phyloP scores from a whole-genome alignment of 2,797 vertebrate species.

The Centroberyx gerrardi region DNA sequence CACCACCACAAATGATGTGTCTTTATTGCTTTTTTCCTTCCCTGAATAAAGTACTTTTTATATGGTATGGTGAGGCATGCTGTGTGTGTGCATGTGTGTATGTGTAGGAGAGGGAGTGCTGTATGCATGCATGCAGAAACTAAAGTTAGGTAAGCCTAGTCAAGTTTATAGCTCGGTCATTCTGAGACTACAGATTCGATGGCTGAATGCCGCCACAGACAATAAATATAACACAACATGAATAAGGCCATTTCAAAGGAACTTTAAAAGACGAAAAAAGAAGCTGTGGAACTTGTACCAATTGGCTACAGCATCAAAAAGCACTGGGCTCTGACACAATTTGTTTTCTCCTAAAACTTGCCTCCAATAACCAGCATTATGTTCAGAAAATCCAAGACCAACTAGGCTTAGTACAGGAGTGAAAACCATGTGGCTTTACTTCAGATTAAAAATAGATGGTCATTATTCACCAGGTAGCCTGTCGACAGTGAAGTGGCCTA shows the following conservation, averaged over 20 bases:
- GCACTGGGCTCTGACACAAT: not conserved
- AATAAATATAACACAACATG: not conserved
- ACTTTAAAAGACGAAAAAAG: not conserved
- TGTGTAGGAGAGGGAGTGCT: not conserved
- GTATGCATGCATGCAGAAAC: not conserved
- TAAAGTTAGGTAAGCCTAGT: not conserved
- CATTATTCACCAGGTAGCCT: not conserved
- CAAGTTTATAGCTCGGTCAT: not conserved
- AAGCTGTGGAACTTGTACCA: not conserved
- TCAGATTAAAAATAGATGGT: not conserved
- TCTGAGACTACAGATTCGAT: not conserved
- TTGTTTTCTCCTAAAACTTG: not conserved
- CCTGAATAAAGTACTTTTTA: not conserved
- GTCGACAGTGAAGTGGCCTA: not conserved
- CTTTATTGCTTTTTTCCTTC: conserved; percentile 5
- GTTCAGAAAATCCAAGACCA: not conserved
- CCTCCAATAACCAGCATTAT: not conserved
- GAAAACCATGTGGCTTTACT: not conserved
- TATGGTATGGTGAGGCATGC: not conserved
- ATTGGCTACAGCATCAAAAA: not conserved
- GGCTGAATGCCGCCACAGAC: not conserved
- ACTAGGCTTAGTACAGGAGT: not conserved
- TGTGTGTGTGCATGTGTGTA: not conserved
- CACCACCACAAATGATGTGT: conserved; percentile 6
- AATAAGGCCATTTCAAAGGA: not conserved